Evolutionary conservation across 2,113 vertebrate species (phyloP).

Genomic region (Onychostruthus taczanowskii): DNA sequence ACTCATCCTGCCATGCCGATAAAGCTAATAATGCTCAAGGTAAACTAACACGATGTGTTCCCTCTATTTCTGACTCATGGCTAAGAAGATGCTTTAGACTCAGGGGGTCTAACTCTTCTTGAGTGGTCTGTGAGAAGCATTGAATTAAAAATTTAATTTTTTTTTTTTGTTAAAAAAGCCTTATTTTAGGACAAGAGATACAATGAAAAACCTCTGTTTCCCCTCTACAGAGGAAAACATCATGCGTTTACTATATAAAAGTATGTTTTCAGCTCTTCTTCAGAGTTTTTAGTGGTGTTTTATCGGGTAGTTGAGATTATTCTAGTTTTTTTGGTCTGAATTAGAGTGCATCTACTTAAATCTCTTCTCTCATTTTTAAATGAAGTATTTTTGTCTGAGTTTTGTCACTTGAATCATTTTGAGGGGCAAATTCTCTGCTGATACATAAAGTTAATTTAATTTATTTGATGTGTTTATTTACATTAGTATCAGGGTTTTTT

Average conservation of each 20-base stretch:
- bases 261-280: not conserved
- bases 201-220: not conserved
- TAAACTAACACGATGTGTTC: not conserved
- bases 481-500: not conserved
- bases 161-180: not conserved
- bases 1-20: not conserved
- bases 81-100: not conserved
- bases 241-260: not conserved
- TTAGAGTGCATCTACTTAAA: not conserved
- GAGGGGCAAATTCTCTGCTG: not conserved
- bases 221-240: not conserved
- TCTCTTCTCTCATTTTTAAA: not conserved
- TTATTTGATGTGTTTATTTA: not conserved
- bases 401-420: not conserved
- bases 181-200: not conserved
- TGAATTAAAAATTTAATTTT: not conserved
- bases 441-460: not conserved
- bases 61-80: not conserved
- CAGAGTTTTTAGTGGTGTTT: not conserved
- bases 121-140: not conserved
- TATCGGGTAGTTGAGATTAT: fast-evolving
- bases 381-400: not conserved
- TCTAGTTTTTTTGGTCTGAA: not conserved
- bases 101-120: not conserved
- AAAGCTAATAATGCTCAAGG: not conserved